Base-by-base conservation (phyloP, 2,888 invertebrate species). In the Torymus aiolomorphi region DNA sequence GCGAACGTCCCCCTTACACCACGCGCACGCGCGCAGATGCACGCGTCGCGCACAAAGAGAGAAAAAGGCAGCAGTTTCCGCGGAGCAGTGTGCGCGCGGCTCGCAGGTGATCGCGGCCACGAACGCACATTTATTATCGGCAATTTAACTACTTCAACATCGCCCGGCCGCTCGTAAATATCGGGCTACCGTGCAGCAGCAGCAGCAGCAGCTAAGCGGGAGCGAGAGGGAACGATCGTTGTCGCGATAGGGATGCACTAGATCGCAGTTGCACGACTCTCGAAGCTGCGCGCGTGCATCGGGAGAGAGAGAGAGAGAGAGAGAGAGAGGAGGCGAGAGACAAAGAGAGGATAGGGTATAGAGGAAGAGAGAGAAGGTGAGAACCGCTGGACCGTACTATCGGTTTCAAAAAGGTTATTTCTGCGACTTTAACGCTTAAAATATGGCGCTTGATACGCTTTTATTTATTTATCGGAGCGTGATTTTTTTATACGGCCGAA, bases 211-310 rank as follows among this genome's bases (percentile, higher is more conserved):
- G 51, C 4, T 4, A 16, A 18, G 67, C 42, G 12, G 3, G 18
- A 63, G 66, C 20, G 88, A 88, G 52, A 13, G 66, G 18, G 84
- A 86, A 86, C 87, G 88, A 88, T 89, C 88, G 85, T 86, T 87
- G 87, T 87, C 84, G 85, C 87, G 88, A 89, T 89, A 88, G 87
- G 87, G 88, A 88, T 87, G 88, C 87, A 86, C 87, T 88, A 87
- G 88, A 83, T 83, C 80, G 83, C 74, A 62, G 70, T 65, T 77
- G 80, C 80, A 74, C 71, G 80, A 80, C 63, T 73, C 65, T 56
- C 56, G 54, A 31, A 5, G 24, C 42, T 18, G 16, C n/a, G 66
- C 57, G 49, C 31, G 61, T 13, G 11, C 11, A 72, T 42, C 61
- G 11, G 12, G 81, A 67, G 75, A 78, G 66, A 70, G 67, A 76